Evolutionary conservation across 2,888 invertebrate genomes (phyloP).

Genomic region (Epistrophella euchroma): DNA sequence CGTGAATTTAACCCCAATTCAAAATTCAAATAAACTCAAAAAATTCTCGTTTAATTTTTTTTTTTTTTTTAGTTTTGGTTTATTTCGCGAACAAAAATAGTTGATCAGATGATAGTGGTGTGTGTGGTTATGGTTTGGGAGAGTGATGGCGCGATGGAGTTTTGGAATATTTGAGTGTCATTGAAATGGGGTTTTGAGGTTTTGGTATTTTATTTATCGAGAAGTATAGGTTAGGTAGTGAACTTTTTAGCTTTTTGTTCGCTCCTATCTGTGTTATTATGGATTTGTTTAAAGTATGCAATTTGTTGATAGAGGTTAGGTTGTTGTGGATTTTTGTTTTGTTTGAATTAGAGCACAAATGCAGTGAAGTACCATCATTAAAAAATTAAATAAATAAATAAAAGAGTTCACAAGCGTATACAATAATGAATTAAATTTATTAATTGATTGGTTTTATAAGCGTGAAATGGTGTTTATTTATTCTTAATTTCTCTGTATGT

Average conservation of each 20-base stretch:
- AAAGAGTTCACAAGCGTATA: not conserved
- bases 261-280: not conserved
- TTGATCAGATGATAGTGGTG: conserved; percentile 8
- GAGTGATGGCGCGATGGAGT: not conserved
- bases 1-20: conserved; percentile 32
- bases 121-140: conserved; percentile 2
- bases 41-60: not conserved
- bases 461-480: too few species aligned
- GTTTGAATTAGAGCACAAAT: conserved; percentile 17
- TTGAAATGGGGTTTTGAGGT: conserved; percentile 69
- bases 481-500: too few species aligned
- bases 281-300: conserved; percentile 7
- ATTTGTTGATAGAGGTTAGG: conserved; percentile 13
- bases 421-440: conserved; percentile 1
- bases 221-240: not conserved
- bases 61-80: conserved; percentile 19
- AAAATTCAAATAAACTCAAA: conserved; percentile 46
- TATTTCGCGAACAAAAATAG: conserved; percentile 26
- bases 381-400: not conserved
- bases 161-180: conserved; percentile 34
- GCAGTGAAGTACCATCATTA: not conserved
- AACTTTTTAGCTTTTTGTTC: not conserved
- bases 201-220: conserved; percentile 45
- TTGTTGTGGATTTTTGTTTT: conserved; percentile 4
- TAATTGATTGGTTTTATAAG: not conserved